Conservation (phyloP, 1,140 invertebrate genomes). For the Saccostrea echinata region DNA sequence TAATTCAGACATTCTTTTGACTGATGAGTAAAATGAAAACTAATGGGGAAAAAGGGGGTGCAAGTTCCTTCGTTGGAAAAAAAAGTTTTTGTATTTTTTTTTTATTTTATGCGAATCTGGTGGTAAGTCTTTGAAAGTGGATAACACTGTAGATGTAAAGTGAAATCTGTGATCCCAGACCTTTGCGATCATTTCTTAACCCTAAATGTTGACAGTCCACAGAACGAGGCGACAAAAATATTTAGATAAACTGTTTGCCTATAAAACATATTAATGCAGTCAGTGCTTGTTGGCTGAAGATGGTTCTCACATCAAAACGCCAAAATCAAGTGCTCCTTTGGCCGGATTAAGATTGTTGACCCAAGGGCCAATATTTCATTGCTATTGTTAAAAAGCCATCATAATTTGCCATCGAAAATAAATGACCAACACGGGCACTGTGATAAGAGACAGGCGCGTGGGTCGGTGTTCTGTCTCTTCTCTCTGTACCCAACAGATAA, state of each 20-base stretch:
- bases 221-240: slow-evolving; percentile 30
- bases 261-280: slow-evolving; percentile 35
- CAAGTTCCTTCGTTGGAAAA: too few species aligned
- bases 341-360: slow-evolving; percentile 26
- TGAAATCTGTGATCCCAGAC: neutral
- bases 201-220: slow-evolving; percentile 9
- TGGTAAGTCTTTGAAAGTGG: slow-evolving; percentile 13
- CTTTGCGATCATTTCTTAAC: neutral
- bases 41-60: too few species aligned
- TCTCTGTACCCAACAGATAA: neutral
- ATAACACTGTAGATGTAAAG: slow-evolving; percentile 10
- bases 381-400: slow-evolving; percentile 32
- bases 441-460: slow-evolving; percentile 10
- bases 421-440: slow-evolving; percentile 1
- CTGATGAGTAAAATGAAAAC: too few species aligned
- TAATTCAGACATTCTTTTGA: too few species aligned
- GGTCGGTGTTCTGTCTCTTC: neutral
- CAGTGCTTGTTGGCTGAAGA: neutral
- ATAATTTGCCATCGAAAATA: slow-evolving; percentile 32
- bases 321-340: slow-evolving; percentile 20
- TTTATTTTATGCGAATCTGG: neutral
- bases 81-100: too few species aligned
- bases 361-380: slow-evolving; percentile 34
- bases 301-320: slow-evolving; percentile 31
- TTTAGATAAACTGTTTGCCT: slow-evolving; percentile 32